These are phyloP conservation scores for Cotesia glomerata DNA, from an alignment of 1,140 invertebrate species.

Conservation along the genomic window DNA sequence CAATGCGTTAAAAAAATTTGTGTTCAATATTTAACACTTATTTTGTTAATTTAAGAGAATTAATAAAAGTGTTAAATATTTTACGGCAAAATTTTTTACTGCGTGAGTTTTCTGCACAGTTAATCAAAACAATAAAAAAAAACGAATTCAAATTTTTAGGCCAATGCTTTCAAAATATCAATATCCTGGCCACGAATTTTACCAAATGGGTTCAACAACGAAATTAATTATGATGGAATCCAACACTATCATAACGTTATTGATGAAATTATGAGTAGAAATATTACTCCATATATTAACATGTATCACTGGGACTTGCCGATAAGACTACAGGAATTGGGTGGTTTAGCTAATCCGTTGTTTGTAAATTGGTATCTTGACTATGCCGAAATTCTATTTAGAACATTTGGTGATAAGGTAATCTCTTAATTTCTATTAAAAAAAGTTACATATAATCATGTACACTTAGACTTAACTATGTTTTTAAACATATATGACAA, in stretches of 20 bases:
- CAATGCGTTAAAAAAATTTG: no score
- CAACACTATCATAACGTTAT: constrained; percentile 70
- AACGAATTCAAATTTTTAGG: constrained; percentile 20
- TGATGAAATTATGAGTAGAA: constrained; percentile 62
- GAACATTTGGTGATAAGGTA: constrained; percentile 43
- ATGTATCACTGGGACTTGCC: constrained; percentile 69
- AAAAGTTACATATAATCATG: no score
- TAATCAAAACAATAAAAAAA: no score
- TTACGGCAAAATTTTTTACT: no score
- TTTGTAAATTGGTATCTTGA: constrained; percentile 36
- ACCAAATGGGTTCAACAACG: constrained; percentile 58
- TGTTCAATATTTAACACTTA: no score
- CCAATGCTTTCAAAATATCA: constrained; percentile 64
- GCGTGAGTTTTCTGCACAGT: no score
- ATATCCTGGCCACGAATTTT: constrained; percentile 67
- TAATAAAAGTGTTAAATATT: no score
- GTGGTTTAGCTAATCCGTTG: constrained; percentile 36
- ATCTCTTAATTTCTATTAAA: constrained; percentile 3
- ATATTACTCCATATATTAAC: constrained; percentile 65
- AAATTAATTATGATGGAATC: constrained; percentile 61
- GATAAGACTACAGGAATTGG: constrained; percentile 49
- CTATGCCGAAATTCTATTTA: constrained; percentile 39
- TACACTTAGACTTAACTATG: no score
- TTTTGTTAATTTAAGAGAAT: no score
- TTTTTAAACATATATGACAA: no score